Evolutionary conservation across 1,140 invertebrate genomes (phyloP).

Genomic region (Panulirus ornatus): DNA sequence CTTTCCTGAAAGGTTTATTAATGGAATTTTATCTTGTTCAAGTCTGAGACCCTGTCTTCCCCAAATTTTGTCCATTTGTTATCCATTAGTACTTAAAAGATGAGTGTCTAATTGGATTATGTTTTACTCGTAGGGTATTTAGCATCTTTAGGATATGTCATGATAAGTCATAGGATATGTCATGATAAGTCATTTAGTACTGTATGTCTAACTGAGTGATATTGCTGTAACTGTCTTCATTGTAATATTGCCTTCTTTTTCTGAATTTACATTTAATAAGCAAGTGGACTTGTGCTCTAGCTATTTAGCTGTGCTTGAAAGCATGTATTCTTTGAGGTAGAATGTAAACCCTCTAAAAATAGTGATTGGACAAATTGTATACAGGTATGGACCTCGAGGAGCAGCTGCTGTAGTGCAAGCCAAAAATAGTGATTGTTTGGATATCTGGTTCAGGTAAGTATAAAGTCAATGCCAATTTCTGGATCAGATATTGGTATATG

Average conservation of each 20-base stretch:
- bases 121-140: too few relatives aligned
- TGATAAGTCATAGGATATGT: too few relatives aligned
- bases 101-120: too few relatives aligned
- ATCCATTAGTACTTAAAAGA: too few relatives aligned
- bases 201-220: background rate
- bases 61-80: too few relatives aligned
- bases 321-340: background rate
- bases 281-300: background rate
- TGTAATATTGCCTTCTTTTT: background rate
- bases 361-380: background rate
- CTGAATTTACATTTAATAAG: background rate
- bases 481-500: too few relatives aligned
- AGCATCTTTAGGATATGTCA: too few relatives aligned
- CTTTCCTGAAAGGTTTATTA: too few relatives aligned
- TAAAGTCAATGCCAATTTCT: background rate
- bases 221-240: background rate
- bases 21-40: too few relatives aligned
- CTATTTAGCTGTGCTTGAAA: background rate
- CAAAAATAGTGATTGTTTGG: conserved; percentile 17
- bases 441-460: conserved; percentile 51
- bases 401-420: conserved; percentile 42
- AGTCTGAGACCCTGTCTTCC: too few relatives aligned
- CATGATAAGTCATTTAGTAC: background rate
- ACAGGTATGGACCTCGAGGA: conserved; percentile 51
- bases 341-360: background rate